Percentiles rank a stretch among this genome's conserved stretches.
phyloP scores from a whole-genome alignment of 2,113 vertebrate species.

The Corynorhinus townsendii region DNA sequence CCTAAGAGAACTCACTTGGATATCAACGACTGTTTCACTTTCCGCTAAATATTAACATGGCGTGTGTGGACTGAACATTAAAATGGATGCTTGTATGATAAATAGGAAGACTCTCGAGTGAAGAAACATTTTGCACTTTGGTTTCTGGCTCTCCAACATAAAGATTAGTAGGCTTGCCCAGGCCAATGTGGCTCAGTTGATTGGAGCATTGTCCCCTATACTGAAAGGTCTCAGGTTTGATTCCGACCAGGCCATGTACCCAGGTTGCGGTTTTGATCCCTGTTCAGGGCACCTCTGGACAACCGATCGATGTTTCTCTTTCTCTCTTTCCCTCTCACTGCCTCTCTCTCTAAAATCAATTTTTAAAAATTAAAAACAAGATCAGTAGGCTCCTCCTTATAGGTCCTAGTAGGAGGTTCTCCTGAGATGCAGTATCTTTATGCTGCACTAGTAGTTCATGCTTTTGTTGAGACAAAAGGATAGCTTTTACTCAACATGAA shows the following conservation, averaged over 20 bases:
- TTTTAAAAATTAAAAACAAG: neutral
- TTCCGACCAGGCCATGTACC: neutral
- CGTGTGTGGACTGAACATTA: slow-evolving; percentile 18
- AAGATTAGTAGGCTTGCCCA: neutral
- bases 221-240: neutral
- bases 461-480: slow-evolving; percentile 49
- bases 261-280: neutral
- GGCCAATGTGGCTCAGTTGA: neutral
- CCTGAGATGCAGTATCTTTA: neutral
- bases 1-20: neutral
- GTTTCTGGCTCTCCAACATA: slow-evolving; percentile 34
- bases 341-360: neutral
- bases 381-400: slow-evolving; percentile 12
- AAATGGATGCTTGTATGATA: slow-evolving; percentile 49
- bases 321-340: neutral
- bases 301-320: neutral
- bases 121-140: neutral
- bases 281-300: neutral
- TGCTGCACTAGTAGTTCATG: neutral
- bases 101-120: slow-evolving; percentile 45
- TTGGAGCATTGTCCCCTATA: neutral
- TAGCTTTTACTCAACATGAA: slow-evolving; percentile 29
- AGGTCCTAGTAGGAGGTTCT: slow-evolving; percentile 27
- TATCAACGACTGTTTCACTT: slow-evolving; percentile 15
- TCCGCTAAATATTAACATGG: slow-evolving; percentile 37